Conservation (phyloP, 2,888 invertebrate species). For the Noctua janthina region DNA sequence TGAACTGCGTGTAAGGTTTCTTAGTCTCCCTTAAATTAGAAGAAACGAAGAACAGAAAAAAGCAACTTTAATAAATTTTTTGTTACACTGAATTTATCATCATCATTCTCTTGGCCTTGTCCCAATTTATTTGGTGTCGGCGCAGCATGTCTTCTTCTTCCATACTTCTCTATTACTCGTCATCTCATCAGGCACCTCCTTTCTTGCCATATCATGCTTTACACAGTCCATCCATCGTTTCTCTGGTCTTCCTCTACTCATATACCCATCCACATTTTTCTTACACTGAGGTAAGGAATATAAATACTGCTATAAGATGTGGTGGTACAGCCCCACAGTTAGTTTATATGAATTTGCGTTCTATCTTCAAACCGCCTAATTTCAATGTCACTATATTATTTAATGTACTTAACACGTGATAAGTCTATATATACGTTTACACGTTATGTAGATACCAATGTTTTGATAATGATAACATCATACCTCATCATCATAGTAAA, state of each 20-base stretch:
- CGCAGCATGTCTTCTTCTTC: no score
- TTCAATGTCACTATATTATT: conserved; percentile 40
- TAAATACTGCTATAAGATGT: neutral
- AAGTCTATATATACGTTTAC: conserved; percentile 18
- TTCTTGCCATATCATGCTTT: no score
- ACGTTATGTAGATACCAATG: conserved; percentile 26
- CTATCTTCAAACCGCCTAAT: conserved; percentile 13
- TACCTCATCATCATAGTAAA: conserved; percentile 22
- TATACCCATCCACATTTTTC: no score
- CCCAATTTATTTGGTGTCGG: no score
- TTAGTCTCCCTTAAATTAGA: neutral
- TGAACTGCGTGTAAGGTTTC: no score
- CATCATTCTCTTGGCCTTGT: no score
- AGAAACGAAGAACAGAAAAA: neutral
- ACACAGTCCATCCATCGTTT: no score
- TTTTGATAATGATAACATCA: conserved; percentile 50
- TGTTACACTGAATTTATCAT: no score
- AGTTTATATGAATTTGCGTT: conserved; percentile 14
- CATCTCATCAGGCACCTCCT: no score
- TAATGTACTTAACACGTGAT: conserved; percentile 26
- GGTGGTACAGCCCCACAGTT: neutral
- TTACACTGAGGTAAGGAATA: no score
- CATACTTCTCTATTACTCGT: no score
- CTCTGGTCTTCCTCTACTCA: no score
- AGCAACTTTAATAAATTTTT: neutral